Evolutionary conservation across 2,113 vertebrate genomes (phyloP), one percentile per base, ranked within the genome.

Genomic region (Grammomys dolichurus): DNA sequence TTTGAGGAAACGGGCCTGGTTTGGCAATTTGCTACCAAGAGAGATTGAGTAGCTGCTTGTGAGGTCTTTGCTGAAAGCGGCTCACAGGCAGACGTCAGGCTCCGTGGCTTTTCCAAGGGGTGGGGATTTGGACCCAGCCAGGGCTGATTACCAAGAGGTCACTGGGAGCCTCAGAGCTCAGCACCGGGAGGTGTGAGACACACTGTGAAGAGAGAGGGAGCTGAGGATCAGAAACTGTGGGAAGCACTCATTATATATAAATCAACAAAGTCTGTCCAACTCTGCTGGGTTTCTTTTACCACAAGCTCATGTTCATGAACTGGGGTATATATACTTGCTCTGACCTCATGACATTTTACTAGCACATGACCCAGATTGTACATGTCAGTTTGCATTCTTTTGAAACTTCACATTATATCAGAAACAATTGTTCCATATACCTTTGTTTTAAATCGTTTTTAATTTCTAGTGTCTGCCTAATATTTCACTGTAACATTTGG

Each of bases 171-270:
- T 93, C 95, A 0, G 72, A 95, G 73, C 85, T 94, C 90, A 91
- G 73, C 43, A 97, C 80, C 46, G 51, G 28, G 77, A 94, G 12
- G 60, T 96, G 46, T 95, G 73, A 93, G 73, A 91, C 72, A 94
- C 26, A 86, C 73, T 95, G 92, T 93, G 60, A 93, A 94, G 22
- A 96, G 72, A 96, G 76, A 93, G 73, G 82, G 82, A 94, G 91
- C 92, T 85, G 77, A 94, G 90, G 58, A 91, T 96, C 76, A 97
- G 91, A 97, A 91, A 96, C 63, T 48, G 46, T 90, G 65, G 65
- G 91, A 96, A 96, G n/a, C 24, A 91, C 9, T 89, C 58, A 82
- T 91, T 95, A 11, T 70, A 63, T 78, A 89, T 90, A 97, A 97
- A 97, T 95, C 51, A 94, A 48, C n/a, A 86, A 94, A 95, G 77